Conservation (phyloP, 2,113 vertebrate species). For the Tragelaphus imberbis region DNA sequence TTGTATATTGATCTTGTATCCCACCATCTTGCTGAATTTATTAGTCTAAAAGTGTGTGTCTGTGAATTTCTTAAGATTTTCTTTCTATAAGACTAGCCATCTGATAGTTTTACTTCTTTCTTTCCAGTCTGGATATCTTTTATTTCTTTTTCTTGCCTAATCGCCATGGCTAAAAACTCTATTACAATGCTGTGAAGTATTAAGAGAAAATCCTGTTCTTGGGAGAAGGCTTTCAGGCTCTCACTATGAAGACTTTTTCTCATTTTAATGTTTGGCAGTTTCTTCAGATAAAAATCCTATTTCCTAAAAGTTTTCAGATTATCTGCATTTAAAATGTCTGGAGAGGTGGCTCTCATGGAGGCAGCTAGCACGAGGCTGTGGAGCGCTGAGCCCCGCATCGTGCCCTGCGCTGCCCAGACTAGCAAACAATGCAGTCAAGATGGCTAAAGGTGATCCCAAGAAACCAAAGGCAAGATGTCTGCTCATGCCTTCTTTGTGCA, state of each 20-base stretch:
- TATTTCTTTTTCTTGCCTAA: neutral
- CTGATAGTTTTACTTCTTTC: neutral
- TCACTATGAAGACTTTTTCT: neutral
- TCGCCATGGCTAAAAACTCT: neutral
- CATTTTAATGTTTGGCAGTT: neutral
- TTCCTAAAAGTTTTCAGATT: neutral
- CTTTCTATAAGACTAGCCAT: neutral
- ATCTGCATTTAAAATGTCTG: neutral
- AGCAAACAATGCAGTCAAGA: neutral
- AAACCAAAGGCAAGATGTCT: neutral
- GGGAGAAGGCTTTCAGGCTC: neutral
- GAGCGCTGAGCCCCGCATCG: rapidly evolving
- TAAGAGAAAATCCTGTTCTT: neutral
- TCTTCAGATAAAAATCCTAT: neutral
- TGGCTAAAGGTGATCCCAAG: neutral
- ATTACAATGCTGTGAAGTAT: neutral
- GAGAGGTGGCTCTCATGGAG: neutral
- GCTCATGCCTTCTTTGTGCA: neutral
- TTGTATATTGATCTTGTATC: neutral
- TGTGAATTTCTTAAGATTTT: neutral
- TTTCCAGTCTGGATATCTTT: neutral
- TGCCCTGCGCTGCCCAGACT: neutral
- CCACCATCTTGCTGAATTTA: neutral
- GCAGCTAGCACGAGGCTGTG: neutral
- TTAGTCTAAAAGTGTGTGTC: neutral